phyloP scores from a whole-genome alignment of 2,797 vertebrate species.

The Sciurus carolinensis region DNA sequence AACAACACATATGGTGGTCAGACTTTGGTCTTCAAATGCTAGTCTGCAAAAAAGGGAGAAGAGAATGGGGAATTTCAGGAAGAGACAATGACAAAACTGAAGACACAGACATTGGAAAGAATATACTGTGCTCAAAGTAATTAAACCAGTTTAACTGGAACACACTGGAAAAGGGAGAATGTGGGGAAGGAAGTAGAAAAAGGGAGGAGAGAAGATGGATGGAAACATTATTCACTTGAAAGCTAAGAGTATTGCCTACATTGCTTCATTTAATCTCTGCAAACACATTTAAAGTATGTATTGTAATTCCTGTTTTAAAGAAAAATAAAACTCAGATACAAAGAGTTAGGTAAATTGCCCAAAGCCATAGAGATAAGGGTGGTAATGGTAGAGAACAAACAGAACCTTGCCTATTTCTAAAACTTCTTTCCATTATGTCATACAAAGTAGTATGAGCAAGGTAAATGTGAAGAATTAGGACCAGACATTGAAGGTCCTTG shows the following conservation, averaged over 20 bases:
- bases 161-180: background rate
- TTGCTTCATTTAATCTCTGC: background rate
- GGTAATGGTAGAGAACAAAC: background rate
- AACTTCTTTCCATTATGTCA: background rate
- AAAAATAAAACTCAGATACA: slow-evolving; percentile 42
- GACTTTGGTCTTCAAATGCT: background rate
- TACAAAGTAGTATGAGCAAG: background rate
- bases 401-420: slow-evolving; percentile 26
- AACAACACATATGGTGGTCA: background rate
- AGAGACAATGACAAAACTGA: slow-evolving; percentile 3
- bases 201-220: background rate
- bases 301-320: slow-evolving; percentile 11
- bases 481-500: background rate
- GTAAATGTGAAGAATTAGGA: background rate
- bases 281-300: slow-evolving; percentile 16
- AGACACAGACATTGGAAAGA: background rate
- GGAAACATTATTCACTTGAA: slow-evolving; percentile 1
- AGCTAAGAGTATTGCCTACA: background rate
- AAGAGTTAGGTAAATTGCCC: background rate
- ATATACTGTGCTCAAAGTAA: background rate
- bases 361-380: background rate
- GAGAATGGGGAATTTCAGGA: slow-evolving; percentile 17
- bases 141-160: background rate
- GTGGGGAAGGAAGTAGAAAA: too few relatives aligned
- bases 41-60: background rate